Evolutionary conservation across 2,113 vertebrate genomes (phyloP).

Genomic region (Mesocricetus auratus): DNA sequence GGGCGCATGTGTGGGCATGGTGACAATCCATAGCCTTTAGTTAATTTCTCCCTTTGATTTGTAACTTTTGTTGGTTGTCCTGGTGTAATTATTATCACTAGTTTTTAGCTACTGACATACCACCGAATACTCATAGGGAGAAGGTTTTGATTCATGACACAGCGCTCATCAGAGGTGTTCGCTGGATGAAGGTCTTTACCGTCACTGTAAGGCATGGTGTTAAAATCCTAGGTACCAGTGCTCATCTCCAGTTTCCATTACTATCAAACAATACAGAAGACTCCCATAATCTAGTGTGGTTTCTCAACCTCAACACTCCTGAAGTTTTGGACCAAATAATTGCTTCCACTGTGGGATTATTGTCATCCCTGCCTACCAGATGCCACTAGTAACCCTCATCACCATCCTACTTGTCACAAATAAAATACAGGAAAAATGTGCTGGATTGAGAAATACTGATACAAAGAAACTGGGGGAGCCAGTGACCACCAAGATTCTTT

Average conservation of each 20-base stretch:
- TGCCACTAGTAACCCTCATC: background rate
- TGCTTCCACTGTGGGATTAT: background rate
- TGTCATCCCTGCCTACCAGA: background rate
- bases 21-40: background rate
- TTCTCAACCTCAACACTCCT: background rate
- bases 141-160: background rate
- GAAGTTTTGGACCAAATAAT: background rate
- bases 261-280: background rate
- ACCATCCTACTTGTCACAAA: background rate
- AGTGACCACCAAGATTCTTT: background rate
- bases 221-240: background rate
- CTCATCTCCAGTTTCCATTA: background rate
- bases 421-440: background rate
- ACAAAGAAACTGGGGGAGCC: background rate
- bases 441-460: background rate
- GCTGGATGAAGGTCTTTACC: background rate
- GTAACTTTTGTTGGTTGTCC: background rate
- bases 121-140: too few species aligned
- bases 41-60: background rate
- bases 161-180: background rate
- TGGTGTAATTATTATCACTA: background rate
- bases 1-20: background rate
- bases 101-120: background rate
- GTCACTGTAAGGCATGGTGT: background rate
- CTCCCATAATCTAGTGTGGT: background rate